Percentiles rank a stretch among this genome's conserved stretches.
These are phyloP conservation scores for Babyrousa celebensis DNA, from an alignment of 2,797 vertebrate species.

Conservation along the genomic window DNA sequence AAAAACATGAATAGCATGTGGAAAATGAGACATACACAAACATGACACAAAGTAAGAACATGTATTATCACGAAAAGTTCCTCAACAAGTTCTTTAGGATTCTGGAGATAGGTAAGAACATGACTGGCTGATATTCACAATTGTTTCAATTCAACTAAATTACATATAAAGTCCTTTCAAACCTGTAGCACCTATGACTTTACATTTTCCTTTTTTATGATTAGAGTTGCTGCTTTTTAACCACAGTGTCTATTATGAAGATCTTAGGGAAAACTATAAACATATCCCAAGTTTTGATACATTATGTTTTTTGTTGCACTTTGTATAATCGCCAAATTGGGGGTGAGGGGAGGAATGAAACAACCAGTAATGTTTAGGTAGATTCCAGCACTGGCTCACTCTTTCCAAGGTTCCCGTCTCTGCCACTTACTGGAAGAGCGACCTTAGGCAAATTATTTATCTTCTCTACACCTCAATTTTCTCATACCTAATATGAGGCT, in stretches of 20 bases:
- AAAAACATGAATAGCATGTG: not conserved
- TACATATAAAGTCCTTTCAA: not conserved
- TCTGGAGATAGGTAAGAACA: not conserved
- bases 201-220: not conserved
- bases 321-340: not conserved
- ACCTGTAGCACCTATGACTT: not conserved
- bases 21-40: not conserved
- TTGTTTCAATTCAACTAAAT: not conserved
- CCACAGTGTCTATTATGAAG: not conserved
- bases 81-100: not conserved
- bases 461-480: not conserved
- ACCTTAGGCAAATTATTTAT: not conserved
- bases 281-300: not conserved
- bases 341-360: not conserved
- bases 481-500: not conserved
- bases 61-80: not conserved
- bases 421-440: not conserved
- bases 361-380: not conserved
- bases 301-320: not conserved
- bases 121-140: not conserved
- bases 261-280: conserved; percentile 19
- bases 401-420: not conserved
- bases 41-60: not conserved
- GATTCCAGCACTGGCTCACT: not conserved
- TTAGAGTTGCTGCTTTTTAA: not conserved